A percentile compares a stretch with the other conserved stretches of the same genome.
Evolutionary conservation across 2,797 vertebrate species (phyloP).

Genomic region (Lycodopsis pacificus): DNA sequence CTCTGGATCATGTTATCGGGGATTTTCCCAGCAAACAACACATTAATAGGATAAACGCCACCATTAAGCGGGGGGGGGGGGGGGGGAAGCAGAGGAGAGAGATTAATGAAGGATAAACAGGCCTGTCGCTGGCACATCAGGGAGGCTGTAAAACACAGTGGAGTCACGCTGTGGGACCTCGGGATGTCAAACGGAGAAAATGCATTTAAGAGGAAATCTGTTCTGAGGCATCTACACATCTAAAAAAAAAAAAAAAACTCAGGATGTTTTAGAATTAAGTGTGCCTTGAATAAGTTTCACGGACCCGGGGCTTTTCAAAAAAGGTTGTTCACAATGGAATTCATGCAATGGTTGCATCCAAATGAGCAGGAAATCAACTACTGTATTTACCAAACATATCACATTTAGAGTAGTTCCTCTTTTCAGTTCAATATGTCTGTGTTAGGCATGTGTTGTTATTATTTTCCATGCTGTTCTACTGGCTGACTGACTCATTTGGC

Average conservation of each 20-base stretch:
- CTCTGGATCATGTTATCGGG: constrained; percentile 55
- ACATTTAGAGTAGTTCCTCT: not conserved
- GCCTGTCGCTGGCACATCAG: constrained; percentile 46
- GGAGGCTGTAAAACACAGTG: constrained; percentile 57
- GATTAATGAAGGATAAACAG: constrained; percentile 74
- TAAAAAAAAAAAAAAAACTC: not conserved
- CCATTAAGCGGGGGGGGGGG: constrained; percentile 48
- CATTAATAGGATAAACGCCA: constrained; percentile 61
- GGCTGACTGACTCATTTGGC: not conserved
- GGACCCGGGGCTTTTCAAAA: not conserved
- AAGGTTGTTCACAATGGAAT: not conserved
- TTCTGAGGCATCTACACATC: not conserved
- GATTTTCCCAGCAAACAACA: constrained; percentile 46
- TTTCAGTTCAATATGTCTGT: not conserved
- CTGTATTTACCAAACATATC: not conserved
- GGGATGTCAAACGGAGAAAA: constrained; percentile 41
- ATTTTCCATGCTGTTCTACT: not conserved
- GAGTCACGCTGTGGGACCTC: constrained; percentile 37
- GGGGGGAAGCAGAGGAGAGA: constrained; percentile 52
- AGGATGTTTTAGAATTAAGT: not conserved
- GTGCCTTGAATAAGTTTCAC: not conserved
- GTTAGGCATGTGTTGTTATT: not conserved
- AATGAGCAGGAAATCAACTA: not conserved
- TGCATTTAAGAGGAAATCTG: constrained; percentile 33
- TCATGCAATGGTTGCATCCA: not conserved